phyloP scores from a whole-genome alignment of 2,888 invertebrate genomes.

The Zele albiditarsus region DNA sequence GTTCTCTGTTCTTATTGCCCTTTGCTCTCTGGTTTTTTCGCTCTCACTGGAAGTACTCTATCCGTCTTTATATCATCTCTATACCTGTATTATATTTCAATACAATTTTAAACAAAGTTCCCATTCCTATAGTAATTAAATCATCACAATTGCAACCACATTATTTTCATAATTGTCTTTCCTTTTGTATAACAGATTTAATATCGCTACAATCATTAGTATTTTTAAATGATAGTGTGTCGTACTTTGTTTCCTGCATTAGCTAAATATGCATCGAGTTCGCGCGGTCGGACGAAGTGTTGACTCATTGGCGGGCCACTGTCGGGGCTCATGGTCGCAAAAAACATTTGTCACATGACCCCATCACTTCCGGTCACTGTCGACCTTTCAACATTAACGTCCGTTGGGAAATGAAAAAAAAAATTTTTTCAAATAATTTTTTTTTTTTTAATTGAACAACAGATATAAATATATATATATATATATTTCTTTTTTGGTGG shows the following conservation, averaged over 20 bases:
- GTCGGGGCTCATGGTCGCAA: neutral
- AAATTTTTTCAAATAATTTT: neutral
- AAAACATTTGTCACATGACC: constrained; percentile 11
- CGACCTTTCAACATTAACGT: constrained; percentile 6
- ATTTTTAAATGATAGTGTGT: neutral
- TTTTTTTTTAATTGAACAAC: neutral
- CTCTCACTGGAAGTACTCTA: too few species aligned
- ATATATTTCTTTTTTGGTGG: too few species aligned
- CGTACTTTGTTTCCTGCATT: constrained; percentile 61
- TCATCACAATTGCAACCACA: too few species aligned
- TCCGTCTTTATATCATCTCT: too few species aligned
- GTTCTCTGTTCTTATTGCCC: constrained; percentile 12
- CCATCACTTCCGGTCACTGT: constrained; percentile 26
- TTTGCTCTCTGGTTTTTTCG: constrained; percentile 32
- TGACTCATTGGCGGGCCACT: constrained; percentile 52
- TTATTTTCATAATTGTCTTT: too few species aligned
- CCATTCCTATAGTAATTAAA: too few species aligned
- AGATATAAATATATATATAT: too few species aligned
- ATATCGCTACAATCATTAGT: too few species aligned
- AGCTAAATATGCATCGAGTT: constrained; percentile 67
- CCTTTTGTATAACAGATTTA: too few species aligned
- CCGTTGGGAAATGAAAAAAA: neutral
- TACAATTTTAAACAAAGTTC: too few species aligned
- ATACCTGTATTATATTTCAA: too few species aligned
- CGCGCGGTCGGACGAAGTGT: constrained; percentile 56